phyloP scores from a whole-genome alignment of 2,797 vertebrate species.

The Anabacerthia variegaticeps region DNA sequence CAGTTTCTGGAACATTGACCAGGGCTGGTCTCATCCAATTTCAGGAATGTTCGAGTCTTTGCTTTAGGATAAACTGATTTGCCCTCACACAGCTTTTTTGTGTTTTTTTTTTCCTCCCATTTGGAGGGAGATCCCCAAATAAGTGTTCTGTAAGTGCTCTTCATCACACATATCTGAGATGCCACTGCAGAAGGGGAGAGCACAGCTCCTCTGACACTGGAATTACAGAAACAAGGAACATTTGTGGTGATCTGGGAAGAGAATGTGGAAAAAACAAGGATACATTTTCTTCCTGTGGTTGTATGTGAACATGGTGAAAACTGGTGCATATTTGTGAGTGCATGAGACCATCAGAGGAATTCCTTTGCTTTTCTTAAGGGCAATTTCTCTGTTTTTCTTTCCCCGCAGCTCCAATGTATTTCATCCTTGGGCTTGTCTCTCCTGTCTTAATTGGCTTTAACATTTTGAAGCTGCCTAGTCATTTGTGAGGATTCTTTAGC shows the following conservation, averaged over 20 bases:
- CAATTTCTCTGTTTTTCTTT: neutral
- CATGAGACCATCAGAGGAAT: neutral
- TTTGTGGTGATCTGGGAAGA: neutral
- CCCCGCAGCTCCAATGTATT: neutral
- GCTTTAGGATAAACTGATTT: neutral
- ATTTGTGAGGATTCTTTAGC: neutral
- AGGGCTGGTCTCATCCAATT: neutral
- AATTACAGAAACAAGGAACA: fast-evolving
- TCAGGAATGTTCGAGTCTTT: neutral
- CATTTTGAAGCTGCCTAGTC: neutral
- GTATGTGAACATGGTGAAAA: neutral
- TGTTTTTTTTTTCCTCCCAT: neutral
- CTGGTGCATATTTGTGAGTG: fast-evolving
- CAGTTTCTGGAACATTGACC: neutral
- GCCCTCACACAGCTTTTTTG: neutral
- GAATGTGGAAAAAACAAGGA: neutral
- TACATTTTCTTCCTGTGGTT: neutral
- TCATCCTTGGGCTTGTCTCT: neutral
- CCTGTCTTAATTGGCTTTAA: neutral
- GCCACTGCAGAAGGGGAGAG: neutral
- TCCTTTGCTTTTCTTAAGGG: neutral
- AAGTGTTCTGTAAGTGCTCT: neutral
- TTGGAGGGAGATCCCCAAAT: neutral
- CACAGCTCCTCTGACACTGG: neutral
- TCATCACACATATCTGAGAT: neutral